phyloP scores from a whole-genome alignment of 1,140 invertebrate species.

The Drosophila ercepeae region DNA sequence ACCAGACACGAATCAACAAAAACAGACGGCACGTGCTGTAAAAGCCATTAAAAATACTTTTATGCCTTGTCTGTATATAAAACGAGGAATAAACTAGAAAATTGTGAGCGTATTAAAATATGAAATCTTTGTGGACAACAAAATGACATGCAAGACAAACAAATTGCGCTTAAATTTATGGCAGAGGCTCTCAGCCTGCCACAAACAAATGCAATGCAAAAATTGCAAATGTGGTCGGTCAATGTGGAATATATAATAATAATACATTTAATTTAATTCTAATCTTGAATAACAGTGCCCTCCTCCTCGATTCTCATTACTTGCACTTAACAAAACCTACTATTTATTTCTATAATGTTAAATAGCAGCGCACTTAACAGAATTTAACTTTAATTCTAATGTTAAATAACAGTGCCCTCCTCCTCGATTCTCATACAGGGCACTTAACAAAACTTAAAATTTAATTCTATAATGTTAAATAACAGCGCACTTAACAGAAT shows the following conservation, averaged over 20 bases:
- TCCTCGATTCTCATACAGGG: too few relatives aligned
- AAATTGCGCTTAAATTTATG: constrained; percentile 75
- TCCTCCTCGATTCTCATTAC: too few relatives aligned
- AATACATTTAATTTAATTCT: too few relatives aligned
- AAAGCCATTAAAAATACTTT: constrained; percentile 74
- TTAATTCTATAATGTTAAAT: too few relatives aligned
- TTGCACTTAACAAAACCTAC: too few relatives aligned
- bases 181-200: constrained; percentile 24
- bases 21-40: constrained; percentile 75
- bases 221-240: constrained; percentile 18
- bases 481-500: too few relatives aligned
- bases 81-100: constrained; percentile 38
- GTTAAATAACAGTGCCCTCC: too few relatives aligned
- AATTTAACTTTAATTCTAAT: too few relatives aligned
- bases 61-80: constrained; percentile 32
- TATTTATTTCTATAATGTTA: too few relatives aligned
- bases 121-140: constrained; percentile 72
- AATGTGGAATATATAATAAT: constrained; percentile 8
- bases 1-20: constrained; percentile 48
- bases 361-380: too few relatives aligned
- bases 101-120: constrained; percentile 51
- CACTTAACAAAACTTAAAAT: too few relatives aligned
- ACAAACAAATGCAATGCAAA: constrained; percentile 25
- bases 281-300: too few relatives aligned
- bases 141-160: constrained; percentile 78